These are phyloP conservation scores for Pristis pectinata DNA, from an alignment of 2,797 vertebrate species.

Conservation along the genomic window DNA sequence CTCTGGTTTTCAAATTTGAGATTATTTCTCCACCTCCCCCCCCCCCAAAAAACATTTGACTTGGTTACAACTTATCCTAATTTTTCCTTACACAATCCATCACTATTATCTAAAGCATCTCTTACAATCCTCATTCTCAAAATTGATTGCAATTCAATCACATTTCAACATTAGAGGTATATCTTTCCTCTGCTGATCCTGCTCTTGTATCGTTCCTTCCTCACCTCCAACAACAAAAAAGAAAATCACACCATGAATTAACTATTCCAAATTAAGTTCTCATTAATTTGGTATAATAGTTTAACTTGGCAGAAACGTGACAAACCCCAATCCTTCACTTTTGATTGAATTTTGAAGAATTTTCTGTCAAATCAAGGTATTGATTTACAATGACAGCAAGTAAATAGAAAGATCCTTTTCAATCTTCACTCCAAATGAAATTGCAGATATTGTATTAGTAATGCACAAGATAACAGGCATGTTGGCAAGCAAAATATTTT, in stretches of 20 bases:
- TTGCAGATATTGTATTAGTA: not conserved
- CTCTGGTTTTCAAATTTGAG: not conserved
- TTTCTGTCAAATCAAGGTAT: not conserved
- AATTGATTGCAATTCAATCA: not conserved
- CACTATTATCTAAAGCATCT: not conserved
- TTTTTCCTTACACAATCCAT: no score
- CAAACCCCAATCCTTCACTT: not conserved
- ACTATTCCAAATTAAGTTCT: not conserved
- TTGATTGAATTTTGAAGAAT: not conserved
- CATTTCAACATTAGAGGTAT: not conserved
- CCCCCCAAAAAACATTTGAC: not conserved
- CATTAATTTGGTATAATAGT: not conserved
- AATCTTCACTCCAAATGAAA: constrained; percentile 1
- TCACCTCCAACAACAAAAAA: no score
- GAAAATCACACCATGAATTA: no score
- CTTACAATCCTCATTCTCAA: not conserved
- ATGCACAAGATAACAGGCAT: not conserved
- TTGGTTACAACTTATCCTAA: not conserved
- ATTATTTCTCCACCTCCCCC: not conserved
- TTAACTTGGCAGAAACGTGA: not conserved
- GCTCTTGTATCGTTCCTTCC: not conserved
- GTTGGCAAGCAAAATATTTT: not conserved
- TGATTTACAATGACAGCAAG: not conserved
- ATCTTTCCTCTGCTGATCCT: not conserved
- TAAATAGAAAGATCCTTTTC: not conserved